phyloP scores from a whole-genome alignment of 2,113 vertebrate species.

The Dromiciops gliroides region DNA sequence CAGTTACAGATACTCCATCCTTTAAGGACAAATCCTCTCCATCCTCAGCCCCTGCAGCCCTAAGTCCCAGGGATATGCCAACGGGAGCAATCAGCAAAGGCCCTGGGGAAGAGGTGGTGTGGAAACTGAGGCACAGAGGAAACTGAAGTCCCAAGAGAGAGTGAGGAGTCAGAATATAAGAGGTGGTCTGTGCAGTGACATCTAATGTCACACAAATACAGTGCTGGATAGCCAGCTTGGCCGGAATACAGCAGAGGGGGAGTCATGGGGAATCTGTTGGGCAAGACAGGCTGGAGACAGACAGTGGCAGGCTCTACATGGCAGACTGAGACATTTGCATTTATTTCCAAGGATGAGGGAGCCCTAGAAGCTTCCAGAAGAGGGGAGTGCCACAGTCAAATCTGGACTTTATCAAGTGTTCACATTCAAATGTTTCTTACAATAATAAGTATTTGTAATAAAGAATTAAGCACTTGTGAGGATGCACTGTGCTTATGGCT shows the following conservation, averaged over 20 bases:
- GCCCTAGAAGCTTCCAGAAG: not conserved
- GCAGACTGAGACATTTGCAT: not conserved
- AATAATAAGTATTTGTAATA: not conserved
- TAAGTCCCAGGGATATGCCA: not conserved
- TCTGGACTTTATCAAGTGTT: not conserved
- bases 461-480: not conserved
- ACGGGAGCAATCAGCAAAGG: not conserved
- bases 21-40: not conserved
- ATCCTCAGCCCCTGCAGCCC: too few species aligned
- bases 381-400: not conserved
- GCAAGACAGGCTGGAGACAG: not conserved
- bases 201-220: not conserved
- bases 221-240: not conserved
- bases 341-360: not conserved
- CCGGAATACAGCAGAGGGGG: not conserved
- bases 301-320: accelerated
- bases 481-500: not conserved
- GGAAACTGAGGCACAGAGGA: not conserved
- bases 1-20: not conserved
- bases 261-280: not conserved
- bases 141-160: not conserved
- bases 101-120: not conserved
- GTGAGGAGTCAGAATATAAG: not conserved
- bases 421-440: not conserved
- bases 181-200: too few species aligned